Evolutionary conservation across 2,113 vertebrate species (phyloP).

Genomic region (Thryonomys swinderianus): DNA sequence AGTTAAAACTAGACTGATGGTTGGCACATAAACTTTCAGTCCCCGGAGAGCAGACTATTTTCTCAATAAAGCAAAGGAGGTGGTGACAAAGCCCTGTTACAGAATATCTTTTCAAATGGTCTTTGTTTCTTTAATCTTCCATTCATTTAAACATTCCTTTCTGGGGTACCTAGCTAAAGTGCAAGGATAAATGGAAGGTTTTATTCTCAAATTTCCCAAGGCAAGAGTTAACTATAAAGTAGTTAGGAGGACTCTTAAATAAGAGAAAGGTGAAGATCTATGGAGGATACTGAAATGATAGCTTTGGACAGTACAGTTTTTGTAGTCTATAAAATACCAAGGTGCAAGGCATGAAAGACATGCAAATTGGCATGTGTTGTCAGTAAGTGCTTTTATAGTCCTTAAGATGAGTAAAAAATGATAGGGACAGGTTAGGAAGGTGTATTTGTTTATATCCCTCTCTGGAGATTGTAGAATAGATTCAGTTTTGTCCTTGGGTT

Average conservation of each 20-base stretch:
- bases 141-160: constrained; percentile 76
- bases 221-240: constrained; percentile 47
- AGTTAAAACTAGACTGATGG: constrained; percentile 49
- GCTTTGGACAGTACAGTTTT: background rate
- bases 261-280: background rate
- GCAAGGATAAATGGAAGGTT: constrained; percentile 59
- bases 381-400: constrained; percentile 2
- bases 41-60: constrained; percentile 55
- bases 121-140: constrained; percentile 73
- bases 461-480: background rate
- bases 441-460: background rate
- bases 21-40: constrained; percentile 58
- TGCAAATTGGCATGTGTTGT: background rate
- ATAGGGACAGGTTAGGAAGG: constrained; percentile 36
- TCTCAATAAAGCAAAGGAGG: constrained; percentile 75
- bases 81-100: constrained; percentile 70
- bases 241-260: constrained; percentile 18
- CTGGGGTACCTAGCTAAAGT: constrained; percentile 66
- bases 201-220: constrained; percentile 67
- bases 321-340: background rate
- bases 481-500: background rate
- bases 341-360: background rate
- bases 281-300: constrained; percentile 3
- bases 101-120: constrained; percentile 66
- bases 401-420: constrained; percentile 43